Conservation (phyloP, 1,140 invertebrate genomes). For the Cherax destructor region DNA sequence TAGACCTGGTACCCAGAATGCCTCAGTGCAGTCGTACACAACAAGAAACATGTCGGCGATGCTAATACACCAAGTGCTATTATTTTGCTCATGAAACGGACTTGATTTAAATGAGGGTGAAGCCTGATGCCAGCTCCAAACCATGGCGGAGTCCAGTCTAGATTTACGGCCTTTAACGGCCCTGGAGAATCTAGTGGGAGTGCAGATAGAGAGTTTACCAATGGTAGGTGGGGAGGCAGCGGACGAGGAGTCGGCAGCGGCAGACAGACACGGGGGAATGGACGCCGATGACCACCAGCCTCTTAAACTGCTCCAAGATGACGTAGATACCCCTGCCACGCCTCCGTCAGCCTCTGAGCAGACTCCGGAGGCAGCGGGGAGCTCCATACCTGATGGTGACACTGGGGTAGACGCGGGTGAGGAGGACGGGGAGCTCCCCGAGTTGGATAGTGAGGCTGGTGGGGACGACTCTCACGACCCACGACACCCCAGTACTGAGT, state of each 20-base stretch:
- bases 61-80: conserved; percentile 13
- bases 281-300: conserved; percentile 50
- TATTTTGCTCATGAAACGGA: conserved; percentile 42
- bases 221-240: conserved; percentile 39
- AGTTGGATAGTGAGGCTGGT: background rate
- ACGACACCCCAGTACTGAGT: background rate
- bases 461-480: background rate
- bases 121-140: conserved; percentile 51
- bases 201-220: conserved; percentile 58
- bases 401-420: background rate
- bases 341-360: conserved; percentile 20
- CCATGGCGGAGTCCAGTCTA: conserved; percentile 68
- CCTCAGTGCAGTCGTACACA: conserved; percentile 52
- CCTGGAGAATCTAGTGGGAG: conserved; percentile 65
- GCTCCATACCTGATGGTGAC: conserved; percentile 5
- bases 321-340: conserved; percentile 17
- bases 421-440: background rate
- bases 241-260: conserved; percentile 48
- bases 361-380: conserved; percentile 5
- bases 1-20: conserved; percentile 45
- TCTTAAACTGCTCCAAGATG: conserved; percentile 44
- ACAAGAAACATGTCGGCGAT: conserved; percentile 70
- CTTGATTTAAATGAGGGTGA: conserved; percentile 3
- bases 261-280: conserved; percentile 14
- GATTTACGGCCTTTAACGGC: conserved; percentile 66